phyloP scores from a whole-genome alignment of 2,113 vertebrate species.

The Hippopotamus amphibius region DNA sequence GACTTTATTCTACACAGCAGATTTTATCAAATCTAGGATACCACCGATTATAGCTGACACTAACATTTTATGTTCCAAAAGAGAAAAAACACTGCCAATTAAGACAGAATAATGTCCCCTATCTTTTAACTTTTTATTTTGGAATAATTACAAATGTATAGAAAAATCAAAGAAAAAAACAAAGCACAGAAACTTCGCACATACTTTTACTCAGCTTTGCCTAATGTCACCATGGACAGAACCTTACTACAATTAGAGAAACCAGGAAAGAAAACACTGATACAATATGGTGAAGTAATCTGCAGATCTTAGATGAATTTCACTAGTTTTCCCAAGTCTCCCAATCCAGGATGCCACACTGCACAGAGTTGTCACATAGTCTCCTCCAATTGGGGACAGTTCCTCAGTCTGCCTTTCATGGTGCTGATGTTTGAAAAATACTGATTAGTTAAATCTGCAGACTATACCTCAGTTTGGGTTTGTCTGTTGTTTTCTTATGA shows the following conservation, averaged over 20 bases:
- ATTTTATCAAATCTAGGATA: constrained; percentile 4
- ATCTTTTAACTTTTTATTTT: not conserved
- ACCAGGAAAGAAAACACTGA: too few relatives aligned
- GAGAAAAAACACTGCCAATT: not conserved
- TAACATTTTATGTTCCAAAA: not conserved
- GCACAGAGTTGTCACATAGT: too few relatives aligned
- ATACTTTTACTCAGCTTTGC: not conserved
- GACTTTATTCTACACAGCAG: not conserved
- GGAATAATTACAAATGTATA: not conserved
- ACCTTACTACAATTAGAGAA: too few relatives aligned
- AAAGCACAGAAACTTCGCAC: not conserved
- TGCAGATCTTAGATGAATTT: too few relatives aligned
- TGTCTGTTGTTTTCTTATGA: not conserved
- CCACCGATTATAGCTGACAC: not conserved
- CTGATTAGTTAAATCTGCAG: not conserved
- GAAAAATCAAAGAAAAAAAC: not conserved
- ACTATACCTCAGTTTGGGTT: too few relatives aligned
- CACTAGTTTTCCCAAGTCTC: too few relatives aligned
- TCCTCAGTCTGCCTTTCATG: not conserved
- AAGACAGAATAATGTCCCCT: not conserved
- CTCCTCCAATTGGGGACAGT: too few relatives aligned
- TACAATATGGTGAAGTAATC: too few relatives aligned
- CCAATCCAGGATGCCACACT: too few relatives aligned
- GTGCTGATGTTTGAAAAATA: not conserved
- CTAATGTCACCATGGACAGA: not conserved